Evolutionary conservation across 2,113 vertebrate species (phyloP).

Genomic region (Gallinago media): DNA sequence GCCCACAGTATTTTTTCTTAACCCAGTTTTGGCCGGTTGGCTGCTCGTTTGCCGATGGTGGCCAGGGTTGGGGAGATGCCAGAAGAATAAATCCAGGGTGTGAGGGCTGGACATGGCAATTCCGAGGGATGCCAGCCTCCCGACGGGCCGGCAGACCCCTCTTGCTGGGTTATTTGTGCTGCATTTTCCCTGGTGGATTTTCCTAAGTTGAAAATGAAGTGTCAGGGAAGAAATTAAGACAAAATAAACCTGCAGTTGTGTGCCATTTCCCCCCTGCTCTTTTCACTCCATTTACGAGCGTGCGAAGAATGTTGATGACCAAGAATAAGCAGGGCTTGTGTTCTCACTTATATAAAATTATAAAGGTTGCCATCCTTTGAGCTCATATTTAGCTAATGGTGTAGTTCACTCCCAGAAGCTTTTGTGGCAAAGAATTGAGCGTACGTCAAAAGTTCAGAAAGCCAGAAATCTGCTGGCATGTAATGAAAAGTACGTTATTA

Average conservation of each 20-base stretch:
- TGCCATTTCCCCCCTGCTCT: background rate
- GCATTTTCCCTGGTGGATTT: fast-evolving
- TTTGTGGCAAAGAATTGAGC: background rate
- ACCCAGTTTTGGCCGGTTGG: background rate
- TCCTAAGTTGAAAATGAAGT: background rate
- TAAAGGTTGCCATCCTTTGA: background rate
- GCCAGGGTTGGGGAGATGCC: background rate
- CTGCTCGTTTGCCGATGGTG: background rate
- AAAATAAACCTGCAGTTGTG: background rate
- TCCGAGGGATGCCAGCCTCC: fast-evolving
- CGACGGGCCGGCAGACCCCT: background rate
- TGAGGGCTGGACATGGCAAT: fast-evolving
- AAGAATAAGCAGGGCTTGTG: background rate
- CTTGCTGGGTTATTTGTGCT: background rate
- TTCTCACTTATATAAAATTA: background rate
- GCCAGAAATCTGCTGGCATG: background rate
- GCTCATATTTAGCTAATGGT: background rate
- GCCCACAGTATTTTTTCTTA: background rate
- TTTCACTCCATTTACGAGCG: background rate
- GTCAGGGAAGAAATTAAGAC: background rate
- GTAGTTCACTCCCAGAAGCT: background rate
- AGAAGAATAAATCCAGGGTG: background rate
- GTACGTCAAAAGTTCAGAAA: background rate
- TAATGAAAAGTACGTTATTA: background rate
- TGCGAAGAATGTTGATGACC: background rate